Evolutionary conservation across 1,140 invertebrate species (phyloP).

Genomic region (Orussus abietinus): DNA sequence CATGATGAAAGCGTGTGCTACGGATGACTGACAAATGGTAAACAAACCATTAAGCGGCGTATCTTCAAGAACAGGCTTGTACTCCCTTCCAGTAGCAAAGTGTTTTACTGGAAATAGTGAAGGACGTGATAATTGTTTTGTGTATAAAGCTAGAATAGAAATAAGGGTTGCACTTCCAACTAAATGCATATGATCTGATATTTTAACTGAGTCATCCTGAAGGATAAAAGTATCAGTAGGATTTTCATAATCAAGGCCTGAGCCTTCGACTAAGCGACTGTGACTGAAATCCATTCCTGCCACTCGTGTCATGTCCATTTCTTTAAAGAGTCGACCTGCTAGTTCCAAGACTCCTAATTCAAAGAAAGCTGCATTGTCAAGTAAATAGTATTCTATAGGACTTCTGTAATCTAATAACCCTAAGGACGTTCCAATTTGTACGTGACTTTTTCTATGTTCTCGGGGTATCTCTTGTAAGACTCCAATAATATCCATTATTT

Average conservation of each 20-base stretch:
- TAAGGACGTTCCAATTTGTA: slow-evolving; percentile 55
- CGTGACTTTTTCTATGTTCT: slow-evolving; percentile 47
- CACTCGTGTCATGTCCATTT: slow-evolving; percentile 50
- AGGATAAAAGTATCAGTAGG: slow-evolving; percentile 56
- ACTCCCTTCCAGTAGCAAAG: slow-evolving; percentile 61
- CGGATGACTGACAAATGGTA: slow-evolving; percentile 60
- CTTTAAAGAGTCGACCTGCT: slow-evolving; percentile 43
- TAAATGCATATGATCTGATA: slow-evolving; percentile 59
- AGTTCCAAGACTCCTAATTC: slow-evolving; percentile 56
- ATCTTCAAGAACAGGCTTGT: slow-evolving; percentile 50
- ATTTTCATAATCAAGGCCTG: slow-evolving; percentile 57
- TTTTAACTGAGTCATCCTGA: slow-evolving; percentile 49
- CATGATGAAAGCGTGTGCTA: slow-evolving; percentile 57
- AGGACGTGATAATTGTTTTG: slow-evolving; percentile 56
- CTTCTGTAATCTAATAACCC: slow-evolving; percentile 59
- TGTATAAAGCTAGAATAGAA: slow-evolving; percentile 63
- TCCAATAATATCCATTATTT: too few relatives aligned
- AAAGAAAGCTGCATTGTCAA: slow-evolving; percentile 61
- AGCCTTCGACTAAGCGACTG: slow-evolving; percentile 66
- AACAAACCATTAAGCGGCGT: slow-evolving; percentile 53
- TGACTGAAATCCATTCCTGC: slow-evolving; percentile 61
- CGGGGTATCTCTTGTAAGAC: too few relatives aligned
- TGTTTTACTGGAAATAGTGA: slow-evolving; percentile 60
- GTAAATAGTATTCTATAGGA: slow-evolving; percentile 60
- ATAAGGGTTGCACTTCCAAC: slow-evolving; percentile 61